Evolutionary conservation across 1,140 invertebrate genomes (phyloP).

Genomic region (Zelostemma sp.): DNA sequence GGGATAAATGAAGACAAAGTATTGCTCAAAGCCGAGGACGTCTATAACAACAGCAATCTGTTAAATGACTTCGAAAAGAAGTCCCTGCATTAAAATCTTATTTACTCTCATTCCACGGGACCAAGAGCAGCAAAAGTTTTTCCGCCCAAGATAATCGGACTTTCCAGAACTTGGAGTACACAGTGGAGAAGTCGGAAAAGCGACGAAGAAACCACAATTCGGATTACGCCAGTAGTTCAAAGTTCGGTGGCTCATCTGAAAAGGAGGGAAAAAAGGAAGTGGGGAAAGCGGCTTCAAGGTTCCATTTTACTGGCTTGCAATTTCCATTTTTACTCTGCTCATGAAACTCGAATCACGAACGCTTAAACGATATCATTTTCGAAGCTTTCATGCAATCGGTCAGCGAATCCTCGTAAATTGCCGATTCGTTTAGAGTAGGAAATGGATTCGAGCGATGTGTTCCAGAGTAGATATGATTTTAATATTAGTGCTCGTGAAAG

Average conservation of each 20-base stretch:
- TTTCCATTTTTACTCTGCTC: constrained; percentile 1
- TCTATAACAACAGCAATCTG: constrained; percentile 46
- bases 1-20: constrained; percentile 42
- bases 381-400: too few relatives aligned
- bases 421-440: too few relatives aligned
- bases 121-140: constrained; percentile 42
- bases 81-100: constrained; percentile 49
- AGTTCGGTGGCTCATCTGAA: constrained; percentile 32
- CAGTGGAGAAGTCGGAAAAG: constrained; percentile 33
- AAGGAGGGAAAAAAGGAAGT: constrained; percentile 18
- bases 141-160: constrained; percentile 46
- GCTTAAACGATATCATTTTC: not conserved
- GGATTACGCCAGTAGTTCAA: constrained; percentile 44
- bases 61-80: constrained; percentile 51
- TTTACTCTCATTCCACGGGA: constrained; percentile 39
- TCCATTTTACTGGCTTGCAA: constrained; percentile 23
- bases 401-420: not conserved
- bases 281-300: constrained; percentile 21
- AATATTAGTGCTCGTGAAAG: too few relatives aligned
- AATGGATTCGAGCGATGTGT: too few relatives aligned
- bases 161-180: constrained; percentile 39
- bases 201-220: constrained; percentile 47
- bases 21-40: constrained; percentile 23
- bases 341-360: not conserved
- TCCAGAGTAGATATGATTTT: too few relatives aligned